Evolutionary conservation across 2,888 invertebrate genomes (phyloP), one percentile per base, ranked within the genome.

Genomic region (Doris montereyensis): DNA sequence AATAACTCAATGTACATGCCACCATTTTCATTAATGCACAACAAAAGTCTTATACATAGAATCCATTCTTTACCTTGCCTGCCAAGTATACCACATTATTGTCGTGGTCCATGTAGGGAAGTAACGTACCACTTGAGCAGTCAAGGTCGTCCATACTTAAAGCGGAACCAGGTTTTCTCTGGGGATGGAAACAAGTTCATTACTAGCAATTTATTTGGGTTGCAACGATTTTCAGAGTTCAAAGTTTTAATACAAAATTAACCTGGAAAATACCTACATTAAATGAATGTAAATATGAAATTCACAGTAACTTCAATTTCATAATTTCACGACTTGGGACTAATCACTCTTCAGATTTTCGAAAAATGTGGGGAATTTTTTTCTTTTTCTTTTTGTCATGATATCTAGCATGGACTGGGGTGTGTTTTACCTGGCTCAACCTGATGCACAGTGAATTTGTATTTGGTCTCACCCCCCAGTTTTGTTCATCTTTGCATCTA

Each of bases 81-180:
- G 98, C 98, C 72, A 98, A 93, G 92, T 94, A 99, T 86, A 98
- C 95, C 89, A 99, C 93, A 93, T 96, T 97, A 84, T 97, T 97
- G 92, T 99, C 98, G 74, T 97, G 95, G 93, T 99, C 99, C 92
- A 97, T 98, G 57, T 97, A 94, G 21, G 98, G 98, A 92, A 98
- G 97, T 95, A 98, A 96, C 83, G 98, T 97, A 77, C 98, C 98
- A 92, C 98, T 97, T 87, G 97, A 97, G 41, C 88, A 89, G 82
- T 93, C 93, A 26, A 93, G 85, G 34, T 86, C 87, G 41, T 90
- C 89, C 35, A 88, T 85, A 3, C 83, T 83, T 52, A 92, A 75
- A 2, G 91, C 88, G 26, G 86, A 84, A 0, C 87, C 84, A 74
- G 92, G 81, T 79, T 92, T 90, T 81, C 88, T 87, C 92, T 92